Evolutionary conservation across 2,888 invertebrate genomes (phyloP), one percentile per base, ranked within the genome.

Genomic region (Thumatha senex): DNA sequence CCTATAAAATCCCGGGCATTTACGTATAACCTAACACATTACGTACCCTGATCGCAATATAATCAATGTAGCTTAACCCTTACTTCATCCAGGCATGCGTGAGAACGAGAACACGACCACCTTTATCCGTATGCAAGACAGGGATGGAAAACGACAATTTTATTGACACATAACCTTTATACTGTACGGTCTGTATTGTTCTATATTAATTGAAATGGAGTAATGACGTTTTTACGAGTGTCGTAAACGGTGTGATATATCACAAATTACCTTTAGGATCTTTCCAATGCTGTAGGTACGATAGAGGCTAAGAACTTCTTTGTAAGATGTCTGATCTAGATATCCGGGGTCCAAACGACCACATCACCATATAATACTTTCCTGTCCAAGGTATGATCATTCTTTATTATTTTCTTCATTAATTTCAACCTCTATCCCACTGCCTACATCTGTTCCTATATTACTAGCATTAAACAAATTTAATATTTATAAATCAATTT

Each of bases 51-150:
- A 69, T 65, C 58, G 57, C 67, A 75, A 74, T 75, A 79, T 80
- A 80, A 80, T 80, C 80, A 77, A 80, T 80, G 79, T 72, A 77
- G 80, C 63, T 56, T 42, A 55, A 63, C 71, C 69, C 61, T 67
- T 63, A 56, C 60, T 56, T 73, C 74, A 67, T 66, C 72, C 73
- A 76, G 73, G 69, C 51, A 38, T 54, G 40, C 31, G 71, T 57
- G 70, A 46, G 61, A 76, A 44, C n/a, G 71, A 60, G 67, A 68
- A 46, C 40, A 31, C 46, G 30, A 46, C 30, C 66, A 47, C 55
- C 11, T 29, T 29, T 29, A 44, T 52, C 48, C 38, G 47, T 44
- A 54, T 44, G 56, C 46, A 39, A 47, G 53, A 76, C 50, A 46
- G 56, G 51, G 70, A 72, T 34, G 54, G 56, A 43, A 36, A 61